Conservation (phyloP, 1,140 invertebrate species). For the Probaryconus sp. region DNA sequence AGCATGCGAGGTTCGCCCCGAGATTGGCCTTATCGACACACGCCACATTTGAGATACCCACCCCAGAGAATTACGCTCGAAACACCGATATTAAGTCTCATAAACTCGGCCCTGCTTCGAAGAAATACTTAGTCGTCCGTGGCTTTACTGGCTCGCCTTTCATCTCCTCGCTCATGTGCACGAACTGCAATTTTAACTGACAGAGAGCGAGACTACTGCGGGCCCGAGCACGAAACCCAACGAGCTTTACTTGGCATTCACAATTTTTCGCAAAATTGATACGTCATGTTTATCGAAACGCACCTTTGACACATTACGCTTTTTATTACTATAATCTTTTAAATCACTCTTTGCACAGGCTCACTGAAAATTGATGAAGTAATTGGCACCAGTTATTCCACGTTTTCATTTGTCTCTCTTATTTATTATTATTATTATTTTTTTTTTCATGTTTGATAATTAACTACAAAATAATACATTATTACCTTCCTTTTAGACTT, state of each 20-base stretch:
- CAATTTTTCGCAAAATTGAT: conserved; percentile 50
- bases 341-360: not conserved
- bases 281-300: conserved; percentile 40
- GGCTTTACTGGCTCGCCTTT: conserved; percentile 48
- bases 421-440: no score
- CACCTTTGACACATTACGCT: conserved; percentile 20
- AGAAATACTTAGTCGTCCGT: conserved; percentile 69
- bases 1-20: conserved; percentile 60
- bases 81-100: conserved; percentile 76
- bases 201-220: conserved; percentile 44
- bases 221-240: conserved; percentile 56
- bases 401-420: no score
- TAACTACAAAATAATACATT: no score
- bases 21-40: conserved; percentile 70
- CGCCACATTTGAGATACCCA: conserved; percentile 64
- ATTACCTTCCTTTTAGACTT: no score
- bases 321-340: conserved; percentile 23
- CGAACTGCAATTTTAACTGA: conserved; percentile 71
- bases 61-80: conserved; percentile 67
- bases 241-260: conserved; percentile 33
- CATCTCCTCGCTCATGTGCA: conserved; percentile 62
- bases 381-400: no score
- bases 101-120: conserved; percentile 69
- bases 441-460: no score
- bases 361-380: not conserved